These are phyloP conservation scores for Epinotia ramella DNA, from an alignment of 2,888 invertebrate genomes.

Conservation along the genomic window DNA sequence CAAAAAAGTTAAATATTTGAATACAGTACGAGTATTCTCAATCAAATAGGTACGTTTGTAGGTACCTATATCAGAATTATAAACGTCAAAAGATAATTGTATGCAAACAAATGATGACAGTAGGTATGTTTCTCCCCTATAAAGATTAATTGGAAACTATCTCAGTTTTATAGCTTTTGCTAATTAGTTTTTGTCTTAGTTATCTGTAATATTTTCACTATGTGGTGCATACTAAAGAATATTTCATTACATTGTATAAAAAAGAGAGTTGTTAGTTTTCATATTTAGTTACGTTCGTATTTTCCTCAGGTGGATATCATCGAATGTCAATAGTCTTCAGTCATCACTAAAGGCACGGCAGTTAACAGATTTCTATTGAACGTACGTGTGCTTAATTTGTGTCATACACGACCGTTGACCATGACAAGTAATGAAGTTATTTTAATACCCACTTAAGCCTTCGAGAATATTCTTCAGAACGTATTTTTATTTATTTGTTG, in stretches of 20 bases:
- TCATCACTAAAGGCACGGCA: constrained; percentile 1
- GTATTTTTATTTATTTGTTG: neutral
- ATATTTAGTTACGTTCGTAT: neutral
- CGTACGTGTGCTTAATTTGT: constrained; percentile 8
- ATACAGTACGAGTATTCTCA: too few species aligned
- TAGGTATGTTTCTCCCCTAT: neutral
- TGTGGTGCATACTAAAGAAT: neutral
- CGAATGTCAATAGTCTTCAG: constrained; percentile 2
- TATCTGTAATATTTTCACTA: neutral
- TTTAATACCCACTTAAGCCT: neutral
- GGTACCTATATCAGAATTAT: too few species aligned
- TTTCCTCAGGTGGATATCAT: constrained; percentile 18
- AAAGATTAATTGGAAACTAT: too few species aligned
- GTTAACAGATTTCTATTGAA: constrained; percentile 11
- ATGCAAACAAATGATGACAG: too few species aligned
- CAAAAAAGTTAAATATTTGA: too few species aligned
- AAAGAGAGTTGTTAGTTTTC: neutral
- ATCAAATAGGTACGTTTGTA: too few species aligned
- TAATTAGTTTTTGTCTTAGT: neutral
- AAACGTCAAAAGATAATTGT: too few species aligned
- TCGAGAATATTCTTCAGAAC: constrained; percentile 4
- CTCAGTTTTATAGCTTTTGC: too few species aligned
- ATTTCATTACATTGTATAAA: neutral
- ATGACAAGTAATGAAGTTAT: constrained; percentile 3
- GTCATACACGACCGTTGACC: constrained; percentile 2